Conservation (phyloP, 2,888 invertebrate genomes). For the Ormyrus thymus region DNA sequence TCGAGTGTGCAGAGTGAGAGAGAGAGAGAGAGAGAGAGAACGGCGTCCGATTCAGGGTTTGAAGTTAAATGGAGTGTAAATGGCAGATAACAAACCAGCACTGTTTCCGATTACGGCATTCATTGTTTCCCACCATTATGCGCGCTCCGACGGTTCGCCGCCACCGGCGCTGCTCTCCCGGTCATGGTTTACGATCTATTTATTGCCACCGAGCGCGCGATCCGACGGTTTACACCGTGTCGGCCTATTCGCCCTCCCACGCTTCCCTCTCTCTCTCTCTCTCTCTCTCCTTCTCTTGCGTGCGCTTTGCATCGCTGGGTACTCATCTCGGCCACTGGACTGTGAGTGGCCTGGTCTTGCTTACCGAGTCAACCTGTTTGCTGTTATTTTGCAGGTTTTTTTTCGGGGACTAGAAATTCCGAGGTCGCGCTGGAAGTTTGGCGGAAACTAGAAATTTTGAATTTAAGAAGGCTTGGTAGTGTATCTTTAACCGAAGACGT, state of each 20-base stretch:
- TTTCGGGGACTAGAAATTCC: no score
- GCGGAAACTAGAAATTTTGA: no score
- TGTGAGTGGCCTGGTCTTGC: no score
- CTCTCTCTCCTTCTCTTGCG: conserved; percentile 7
- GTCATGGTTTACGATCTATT: conserved; percentile 74
- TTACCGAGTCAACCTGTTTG: no score
- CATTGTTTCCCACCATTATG: conserved; percentile 76
- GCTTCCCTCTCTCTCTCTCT: conserved; percentile 39
- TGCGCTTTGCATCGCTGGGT: no score
- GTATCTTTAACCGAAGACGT: no score
- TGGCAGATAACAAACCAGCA: conserved; percentile 75
- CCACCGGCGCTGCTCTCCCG: conserved; percentile 13
- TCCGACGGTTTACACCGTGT: conserved; percentile 61
- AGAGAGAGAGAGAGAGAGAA: conserved; percentile 61
- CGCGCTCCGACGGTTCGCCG: conserved; percentile 71
- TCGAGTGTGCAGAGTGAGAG: conserved; percentile 63
- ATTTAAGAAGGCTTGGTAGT: no score
- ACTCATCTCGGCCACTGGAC: no score
- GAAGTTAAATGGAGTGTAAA: conserved; percentile 75
- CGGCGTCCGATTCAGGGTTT: conserved; percentile 73
- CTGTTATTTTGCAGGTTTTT: no score
- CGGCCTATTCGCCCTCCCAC: conserved; percentile 35
- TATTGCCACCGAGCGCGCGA: conserved; percentile 65
- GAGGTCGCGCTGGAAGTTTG: no score
- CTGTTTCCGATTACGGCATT: conserved; percentile 75